Evolutionary conservation across 1,140 invertebrate species (phyloP).

Genomic region (Brachionus plicatilis): DNA sequence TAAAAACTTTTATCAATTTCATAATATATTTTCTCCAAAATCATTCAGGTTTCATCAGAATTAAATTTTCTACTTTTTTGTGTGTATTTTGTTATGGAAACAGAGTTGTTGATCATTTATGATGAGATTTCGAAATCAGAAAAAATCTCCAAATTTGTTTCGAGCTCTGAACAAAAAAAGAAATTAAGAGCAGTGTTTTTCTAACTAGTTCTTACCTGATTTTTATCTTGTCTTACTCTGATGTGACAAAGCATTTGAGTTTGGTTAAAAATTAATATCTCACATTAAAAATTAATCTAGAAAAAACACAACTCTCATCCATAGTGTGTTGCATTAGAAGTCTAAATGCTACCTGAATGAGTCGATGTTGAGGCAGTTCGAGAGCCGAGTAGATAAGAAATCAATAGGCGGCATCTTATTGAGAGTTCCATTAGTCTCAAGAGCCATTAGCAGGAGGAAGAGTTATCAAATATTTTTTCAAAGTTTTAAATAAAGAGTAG

Average conservation of each 20-base stretch:
- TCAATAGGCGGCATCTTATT: not conserved
- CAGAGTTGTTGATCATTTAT: slow-evolving; percentile 9
- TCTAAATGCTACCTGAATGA: not conserved
- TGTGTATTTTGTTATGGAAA: slow-evolving; percentile 34
- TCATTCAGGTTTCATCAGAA: slow-evolving; percentile 30
- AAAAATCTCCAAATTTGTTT: not conserved
- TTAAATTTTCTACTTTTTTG: not conserved
- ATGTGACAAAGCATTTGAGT: not conserved
- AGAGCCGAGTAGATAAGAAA: not conserved
- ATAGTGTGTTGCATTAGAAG: not conserved
- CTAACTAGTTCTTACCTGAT: not conserved
- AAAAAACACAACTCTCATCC: slow-evolving; percentile 17
- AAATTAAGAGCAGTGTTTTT: not conserved
- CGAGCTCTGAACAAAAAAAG: not conserved
- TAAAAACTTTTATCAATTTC: slow-evolving; percentile 23
- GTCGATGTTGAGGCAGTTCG: not conserved
- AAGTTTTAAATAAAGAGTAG: not conserved
- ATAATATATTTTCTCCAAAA: slow-evolving; percentile 20
- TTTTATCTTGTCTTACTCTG: not conserved
- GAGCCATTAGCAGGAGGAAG: not conserved
- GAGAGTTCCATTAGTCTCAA: not conserved
- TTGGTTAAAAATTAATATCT: not conserved
- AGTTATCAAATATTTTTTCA: not conserved
- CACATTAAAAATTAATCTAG: slow-evolving; percentile 22
- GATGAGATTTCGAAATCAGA: slow-evolving; percentile 17